These are phyloP conservation scores for Phyllostomus discolor DNA, from an alignment of 2,113 vertebrate species.

Conservation along the genomic window DNA sequence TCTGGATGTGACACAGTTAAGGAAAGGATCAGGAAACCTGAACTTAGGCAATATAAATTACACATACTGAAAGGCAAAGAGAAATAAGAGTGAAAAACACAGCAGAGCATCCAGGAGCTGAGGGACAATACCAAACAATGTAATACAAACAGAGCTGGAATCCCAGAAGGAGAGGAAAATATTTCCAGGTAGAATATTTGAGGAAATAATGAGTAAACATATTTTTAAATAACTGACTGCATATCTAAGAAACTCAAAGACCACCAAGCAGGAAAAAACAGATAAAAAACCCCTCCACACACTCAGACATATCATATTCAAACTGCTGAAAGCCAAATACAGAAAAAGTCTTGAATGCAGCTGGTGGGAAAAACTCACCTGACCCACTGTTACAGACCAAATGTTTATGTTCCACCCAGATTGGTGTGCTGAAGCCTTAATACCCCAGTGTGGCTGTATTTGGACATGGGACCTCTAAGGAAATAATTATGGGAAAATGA, in stretches of 20 bases:
- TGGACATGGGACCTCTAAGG: neutral
- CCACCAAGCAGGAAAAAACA: neutral
- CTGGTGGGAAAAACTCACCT: neutral
- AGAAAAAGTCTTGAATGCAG: neutral
- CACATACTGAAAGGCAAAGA: neutral
- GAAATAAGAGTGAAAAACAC: neutral
- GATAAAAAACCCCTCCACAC: neutral
- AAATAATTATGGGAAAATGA: neutral
- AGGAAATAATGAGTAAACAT: conserved; percentile 20
- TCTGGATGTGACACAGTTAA: neutral
- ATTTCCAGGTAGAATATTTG: neutral
- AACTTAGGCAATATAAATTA: neutral
- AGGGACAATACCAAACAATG: neutral
- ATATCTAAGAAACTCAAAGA: neutral
- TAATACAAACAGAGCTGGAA: neutral
- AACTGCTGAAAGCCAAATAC: neutral
- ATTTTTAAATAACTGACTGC: neutral
- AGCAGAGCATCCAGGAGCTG: neutral
- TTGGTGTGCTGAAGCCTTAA: neutral
- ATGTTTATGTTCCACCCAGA: neutral
- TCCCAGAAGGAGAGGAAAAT: neutral
- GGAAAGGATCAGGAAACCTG: neutral
- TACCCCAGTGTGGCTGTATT: neutral
- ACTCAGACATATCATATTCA: neutral
- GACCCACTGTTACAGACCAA: neutral